Percentiles rank a stretch among this genome's conserved stretches.
phyloP scores from a whole-genome alignment of 2,113 vertebrate genomes.

The Hypocryptadius cinnamomeus region DNA sequence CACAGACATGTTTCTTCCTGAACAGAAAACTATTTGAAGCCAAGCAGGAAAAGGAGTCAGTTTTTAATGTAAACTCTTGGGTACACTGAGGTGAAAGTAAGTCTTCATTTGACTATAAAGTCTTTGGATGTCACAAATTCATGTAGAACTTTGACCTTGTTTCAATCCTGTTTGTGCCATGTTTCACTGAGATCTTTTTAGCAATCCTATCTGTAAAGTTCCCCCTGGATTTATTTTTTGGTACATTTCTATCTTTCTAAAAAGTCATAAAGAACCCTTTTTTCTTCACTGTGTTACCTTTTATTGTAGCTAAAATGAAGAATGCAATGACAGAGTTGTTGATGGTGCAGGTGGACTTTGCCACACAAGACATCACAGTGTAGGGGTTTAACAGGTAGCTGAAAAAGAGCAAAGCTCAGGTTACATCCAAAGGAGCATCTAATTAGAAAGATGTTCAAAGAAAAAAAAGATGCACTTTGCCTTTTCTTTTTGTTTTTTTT shows the following conservation, averaged over 20 bases:
- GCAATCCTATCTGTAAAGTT: neutral
- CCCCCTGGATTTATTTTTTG: neutral
- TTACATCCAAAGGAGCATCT: neutral
- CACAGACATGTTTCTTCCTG: neutral
- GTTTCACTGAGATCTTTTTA: neutral
- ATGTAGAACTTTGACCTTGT: neutral
- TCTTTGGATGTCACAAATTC: neutral
- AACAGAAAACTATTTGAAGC: neutral
- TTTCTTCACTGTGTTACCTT: conserved; percentile 72
- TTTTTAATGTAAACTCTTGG: neutral
- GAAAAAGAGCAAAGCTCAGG: conserved; percentile 32
- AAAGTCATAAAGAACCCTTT: neutral
- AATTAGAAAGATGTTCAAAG: neutral
- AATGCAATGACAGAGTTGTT: conserved; percentile 89
- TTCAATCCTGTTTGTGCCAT: neutral
- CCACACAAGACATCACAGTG: conserved; percentile 92
- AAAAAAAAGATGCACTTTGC: neutral
- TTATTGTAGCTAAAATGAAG: conserved; percentile 90
- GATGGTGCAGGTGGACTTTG: conserved; percentile 93
- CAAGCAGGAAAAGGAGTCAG: neutral
- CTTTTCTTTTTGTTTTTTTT: neutral
- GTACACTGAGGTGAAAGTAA: neutral
- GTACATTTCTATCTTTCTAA: neutral
- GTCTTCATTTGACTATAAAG: neutral
- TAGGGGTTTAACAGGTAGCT: conserved; percentile 97